Conservation (phyloP, 2,888 invertebrate genomes). For the Litoditis marina region DNA sequence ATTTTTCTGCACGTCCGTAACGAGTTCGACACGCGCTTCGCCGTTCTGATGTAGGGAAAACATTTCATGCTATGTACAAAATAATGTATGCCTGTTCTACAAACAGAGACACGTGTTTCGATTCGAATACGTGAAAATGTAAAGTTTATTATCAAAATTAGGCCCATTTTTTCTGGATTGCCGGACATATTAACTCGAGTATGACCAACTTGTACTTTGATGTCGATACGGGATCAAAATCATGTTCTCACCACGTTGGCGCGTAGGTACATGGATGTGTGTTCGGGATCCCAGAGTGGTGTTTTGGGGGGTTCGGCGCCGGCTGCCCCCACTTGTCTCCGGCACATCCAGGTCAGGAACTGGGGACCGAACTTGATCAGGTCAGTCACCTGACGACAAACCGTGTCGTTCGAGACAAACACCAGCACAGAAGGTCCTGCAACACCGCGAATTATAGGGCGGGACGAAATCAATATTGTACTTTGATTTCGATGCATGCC, state of each 20-base stretch:
- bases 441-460: constrained; percentile 11
- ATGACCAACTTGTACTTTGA: no score
- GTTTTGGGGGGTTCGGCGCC: constrained; percentile 20
- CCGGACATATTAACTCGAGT: no score
- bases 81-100: no score
- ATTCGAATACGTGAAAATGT: no score
- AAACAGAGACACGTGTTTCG: no score
- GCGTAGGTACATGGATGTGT: constrained; percentile 8
- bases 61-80: background rate
- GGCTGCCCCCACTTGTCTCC: constrained; percentile 20
- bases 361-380: constrained; percentile 37
- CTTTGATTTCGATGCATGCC: no score
- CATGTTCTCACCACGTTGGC: constrained; percentile 17
- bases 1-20: constrained; percentile 38
- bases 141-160: no score
- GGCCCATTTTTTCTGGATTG: no score
- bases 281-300: constrained; percentile 37
- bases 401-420: constrained; percentile 44
- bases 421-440: constrained; percentile 50
- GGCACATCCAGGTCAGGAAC: constrained; percentile 35
- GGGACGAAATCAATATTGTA: no score
- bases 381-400: constrained; percentile 51
- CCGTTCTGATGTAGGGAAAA: background rate
- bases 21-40: constrained; percentile 26
- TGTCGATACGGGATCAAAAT: no score